Evolutionary conservation across 2,113 vertebrate species (phyloP).

Genomic region (Macrotis lagotis): DNA sequence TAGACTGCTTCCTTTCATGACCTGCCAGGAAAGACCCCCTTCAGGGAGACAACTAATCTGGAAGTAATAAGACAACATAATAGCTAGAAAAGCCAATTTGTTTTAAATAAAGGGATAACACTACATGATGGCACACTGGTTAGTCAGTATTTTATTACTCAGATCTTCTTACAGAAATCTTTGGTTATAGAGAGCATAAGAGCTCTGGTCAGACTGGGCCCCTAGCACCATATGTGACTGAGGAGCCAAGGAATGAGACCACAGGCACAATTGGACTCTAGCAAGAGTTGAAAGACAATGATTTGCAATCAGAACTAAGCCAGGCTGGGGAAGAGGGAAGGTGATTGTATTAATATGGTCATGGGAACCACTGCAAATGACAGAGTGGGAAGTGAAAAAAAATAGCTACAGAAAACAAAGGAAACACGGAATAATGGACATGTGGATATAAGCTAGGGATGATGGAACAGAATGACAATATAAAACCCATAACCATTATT

Average conservation of each 20-base stretch:
- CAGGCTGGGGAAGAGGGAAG: background rate
- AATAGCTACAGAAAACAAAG: background rate
- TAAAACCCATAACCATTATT: background rate
- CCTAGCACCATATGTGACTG: background rate
- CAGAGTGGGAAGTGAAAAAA: conserved; percentile 23
- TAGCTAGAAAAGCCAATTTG: conserved; percentile 28
- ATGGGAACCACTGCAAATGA: background rate
- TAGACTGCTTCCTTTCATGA: conserved; percentile 40
- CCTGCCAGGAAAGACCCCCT: conserved; percentile 4
- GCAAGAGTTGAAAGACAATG: background rate
- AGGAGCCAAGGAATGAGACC: background rate
- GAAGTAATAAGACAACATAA: conserved; percentile 9
- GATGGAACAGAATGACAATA: conserved; percentile 35
- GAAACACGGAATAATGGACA: background rate
- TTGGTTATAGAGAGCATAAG: background rate
- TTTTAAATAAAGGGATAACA: background rate
- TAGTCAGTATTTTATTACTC: background rate
- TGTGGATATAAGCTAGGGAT: background rate
- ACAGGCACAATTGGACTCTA: background rate
- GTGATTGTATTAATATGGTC: fast-evolving
- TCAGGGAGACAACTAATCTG: background rate
- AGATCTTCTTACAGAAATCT: background rate
- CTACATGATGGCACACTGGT: background rate
- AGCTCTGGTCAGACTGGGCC: background rate
- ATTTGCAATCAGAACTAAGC: background rate